These are phyloP conservation scores for Cyphomyrus plagiostoma DNA, from an alignment of 2,113 vertebrate species.

Conservation along the genomic window DNA sequence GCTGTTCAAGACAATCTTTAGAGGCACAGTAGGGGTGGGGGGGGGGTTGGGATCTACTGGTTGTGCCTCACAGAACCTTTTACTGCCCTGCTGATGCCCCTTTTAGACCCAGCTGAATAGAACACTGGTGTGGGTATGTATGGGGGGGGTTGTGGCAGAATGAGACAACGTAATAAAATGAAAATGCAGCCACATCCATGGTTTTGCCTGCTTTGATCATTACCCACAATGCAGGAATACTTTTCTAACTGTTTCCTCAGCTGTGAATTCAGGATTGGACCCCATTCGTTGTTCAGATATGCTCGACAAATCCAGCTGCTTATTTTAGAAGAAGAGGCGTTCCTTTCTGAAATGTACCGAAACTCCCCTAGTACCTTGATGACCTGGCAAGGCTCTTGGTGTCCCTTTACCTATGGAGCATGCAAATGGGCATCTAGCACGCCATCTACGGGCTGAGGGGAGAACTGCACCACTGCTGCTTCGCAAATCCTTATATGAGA, in stretches of 20 bases:
- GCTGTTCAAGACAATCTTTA: not conserved
- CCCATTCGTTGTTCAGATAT: not conserved
- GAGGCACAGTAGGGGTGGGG: too few relatives aligned
- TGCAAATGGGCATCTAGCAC: not conserved
- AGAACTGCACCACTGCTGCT: not conserved
- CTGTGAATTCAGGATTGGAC: not conserved
- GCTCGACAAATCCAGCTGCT: not conserved
- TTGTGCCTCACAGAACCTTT: not conserved
- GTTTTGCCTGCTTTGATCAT: not conserved
- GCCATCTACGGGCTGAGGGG: not conserved
- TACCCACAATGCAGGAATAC: not conserved
- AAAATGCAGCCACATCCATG: not conserved
- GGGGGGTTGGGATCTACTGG: not conserved
- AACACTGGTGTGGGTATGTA: not conserved
- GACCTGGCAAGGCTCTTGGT: not conserved
- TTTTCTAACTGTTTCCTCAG: not conserved
- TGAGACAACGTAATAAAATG: not conserved
- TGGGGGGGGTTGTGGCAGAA: not conserved
- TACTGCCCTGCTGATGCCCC: not conserved
- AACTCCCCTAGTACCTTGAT: not conserved
- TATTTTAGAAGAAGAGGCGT: not conserved
- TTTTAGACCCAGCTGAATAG: not conserved
- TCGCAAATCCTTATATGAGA: not conserved
- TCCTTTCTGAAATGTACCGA: not conserved
- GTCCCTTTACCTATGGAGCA: not conserved